Evolutionary conservation across 2,888 invertebrate species (phyloP).

Genomic region (Chrysotoxum bicinctum): DNA sequence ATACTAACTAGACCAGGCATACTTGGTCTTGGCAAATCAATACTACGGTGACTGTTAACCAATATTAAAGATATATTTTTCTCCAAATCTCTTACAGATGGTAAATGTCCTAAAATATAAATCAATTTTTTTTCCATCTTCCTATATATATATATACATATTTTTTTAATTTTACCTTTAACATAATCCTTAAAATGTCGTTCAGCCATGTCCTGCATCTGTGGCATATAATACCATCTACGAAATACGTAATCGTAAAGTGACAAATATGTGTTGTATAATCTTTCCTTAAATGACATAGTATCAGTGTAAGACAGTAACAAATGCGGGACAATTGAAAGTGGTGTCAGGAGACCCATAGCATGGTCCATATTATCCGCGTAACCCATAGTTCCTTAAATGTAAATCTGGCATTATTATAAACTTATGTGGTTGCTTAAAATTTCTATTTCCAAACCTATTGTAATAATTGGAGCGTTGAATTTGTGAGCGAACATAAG

Average conservation of each 20-base stretch:
- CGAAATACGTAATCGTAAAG: constrained; percentile 78
- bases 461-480: constrained; percentile 80
- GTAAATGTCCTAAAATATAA: constrained; percentile 76
- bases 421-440: background rate
- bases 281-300: constrained; percentile 80
- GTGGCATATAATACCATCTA: constrained; percentile 79
- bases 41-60: constrained; percentile 83
- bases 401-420: background rate
- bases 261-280: constrained; percentile 79
- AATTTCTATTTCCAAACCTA: constrained; percentile 65
- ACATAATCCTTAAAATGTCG: constrained; percentile 77
- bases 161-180: constrained; percentile 73
- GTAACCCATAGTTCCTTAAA: constrained; percentile 80
- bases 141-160: background rate
- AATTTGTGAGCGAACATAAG: constrained; percentile 81
- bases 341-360: constrained; percentile 80
- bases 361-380: constrained; percentile 81
- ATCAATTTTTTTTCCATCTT: background rate
- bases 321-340: constrained; percentile 80
- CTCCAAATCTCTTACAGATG: constrained; percentile 81
- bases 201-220: constrained; percentile 80
- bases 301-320: constrained; percentile 79
- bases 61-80: constrained; percentile 82
- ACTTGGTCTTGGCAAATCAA: constrained; percentile 82
- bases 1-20: constrained; percentile 80